These are phyloP conservation scores for Procavia capensis DNA, from an alignment of 2,113 vertebrate species.

Conservation along the genomic window DNA sequence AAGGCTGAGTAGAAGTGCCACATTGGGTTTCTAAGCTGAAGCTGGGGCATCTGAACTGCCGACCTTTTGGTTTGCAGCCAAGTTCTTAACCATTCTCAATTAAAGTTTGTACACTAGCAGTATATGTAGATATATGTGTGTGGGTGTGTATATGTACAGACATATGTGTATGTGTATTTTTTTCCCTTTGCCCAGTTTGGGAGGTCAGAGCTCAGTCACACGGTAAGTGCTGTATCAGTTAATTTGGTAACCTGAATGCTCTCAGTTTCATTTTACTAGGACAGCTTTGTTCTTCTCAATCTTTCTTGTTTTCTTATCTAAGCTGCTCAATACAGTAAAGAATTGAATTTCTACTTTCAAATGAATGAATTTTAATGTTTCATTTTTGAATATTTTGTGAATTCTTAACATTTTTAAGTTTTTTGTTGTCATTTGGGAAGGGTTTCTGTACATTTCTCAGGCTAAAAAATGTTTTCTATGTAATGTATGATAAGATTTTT, in stretches of 20 bases:
- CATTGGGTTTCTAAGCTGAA: too few relatives aligned
- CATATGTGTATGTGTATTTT: background rate
- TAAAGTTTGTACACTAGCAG: too few relatives aligned
- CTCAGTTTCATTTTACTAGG: background rate
- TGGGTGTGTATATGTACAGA: too few relatives aligned
- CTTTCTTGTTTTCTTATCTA: background rate
- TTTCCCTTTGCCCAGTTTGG: background rate
- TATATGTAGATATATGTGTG: too few relatives aligned
- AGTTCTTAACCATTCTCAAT: too few relatives aligned
- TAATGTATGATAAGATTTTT: background rate
- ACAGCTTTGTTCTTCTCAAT: background rate
- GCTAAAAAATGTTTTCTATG: background rate
- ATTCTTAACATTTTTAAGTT: too few relatives aligned
- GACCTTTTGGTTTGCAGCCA: too few relatives aligned
- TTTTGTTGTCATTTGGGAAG: background rate
- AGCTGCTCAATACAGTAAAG: background rate
- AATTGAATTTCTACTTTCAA: conserved; percentile 39
- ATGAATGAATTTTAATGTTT: background rate
- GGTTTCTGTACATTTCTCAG: background rate
- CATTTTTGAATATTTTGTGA: background rate
- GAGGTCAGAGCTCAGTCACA: background rate
- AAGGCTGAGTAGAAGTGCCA: too few relatives aligned
- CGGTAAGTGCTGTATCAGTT: background rate
- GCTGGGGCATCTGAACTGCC: too few relatives aligned
- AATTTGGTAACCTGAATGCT: background rate